These are phyloP conservation scores for Hirudinaria manillensis DNA, from an alignment of 2,888 invertebrate genomes.

Conservation along the genomic window DNA sequence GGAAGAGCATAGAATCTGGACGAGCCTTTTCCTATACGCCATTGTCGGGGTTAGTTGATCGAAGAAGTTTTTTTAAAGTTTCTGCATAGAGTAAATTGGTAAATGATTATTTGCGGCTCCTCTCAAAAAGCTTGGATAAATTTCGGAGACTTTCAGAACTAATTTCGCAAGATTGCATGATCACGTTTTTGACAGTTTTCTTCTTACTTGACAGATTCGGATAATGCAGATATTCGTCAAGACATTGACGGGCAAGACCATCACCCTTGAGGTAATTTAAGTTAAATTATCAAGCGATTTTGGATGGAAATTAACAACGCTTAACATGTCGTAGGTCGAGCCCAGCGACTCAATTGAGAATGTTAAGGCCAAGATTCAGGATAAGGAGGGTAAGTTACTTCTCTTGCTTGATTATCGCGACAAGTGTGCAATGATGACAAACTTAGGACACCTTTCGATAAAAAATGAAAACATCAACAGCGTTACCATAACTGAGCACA, in stretches of 20 bases:
- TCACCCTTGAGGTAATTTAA: conserved; percentile 52
- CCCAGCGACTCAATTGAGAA: conserved; percentile 88
- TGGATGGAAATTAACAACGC: background rate
- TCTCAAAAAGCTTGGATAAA: background rate
- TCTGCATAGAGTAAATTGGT: background rate
- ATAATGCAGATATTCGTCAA: conserved; percentile 69
- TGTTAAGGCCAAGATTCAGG: conserved; percentile 66
- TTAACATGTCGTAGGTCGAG: conserved; percentile 58
- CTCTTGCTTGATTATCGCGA: too few species aligned
- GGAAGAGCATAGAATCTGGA: too few species aligned
- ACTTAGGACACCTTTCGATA: conserved; percentile 33
- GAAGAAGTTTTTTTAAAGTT: background rate
- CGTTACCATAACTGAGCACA: conserved; percentile 13
- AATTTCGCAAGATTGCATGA: background rate
- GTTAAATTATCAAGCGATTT: background rate
- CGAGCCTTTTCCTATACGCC: background rate
- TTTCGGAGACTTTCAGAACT: background rate
- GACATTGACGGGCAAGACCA: conserved; percentile 54
- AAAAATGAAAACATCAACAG: background rate
- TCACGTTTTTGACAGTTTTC: background rate
- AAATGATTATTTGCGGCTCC: background rate
- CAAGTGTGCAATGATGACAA: conserved; percentile 5
- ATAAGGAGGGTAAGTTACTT: conserved; percentile 56
- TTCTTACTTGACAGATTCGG: conserved; percentile 4
- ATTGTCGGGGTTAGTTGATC: conserved; percentile 2